Percentiles rank a stretch among this genome's conserved stretches.
Evolutionary conservation across 1,140 invertebrate genomes (phyloP).

Genomic region (Leptonema lineaticorne): DNA sequence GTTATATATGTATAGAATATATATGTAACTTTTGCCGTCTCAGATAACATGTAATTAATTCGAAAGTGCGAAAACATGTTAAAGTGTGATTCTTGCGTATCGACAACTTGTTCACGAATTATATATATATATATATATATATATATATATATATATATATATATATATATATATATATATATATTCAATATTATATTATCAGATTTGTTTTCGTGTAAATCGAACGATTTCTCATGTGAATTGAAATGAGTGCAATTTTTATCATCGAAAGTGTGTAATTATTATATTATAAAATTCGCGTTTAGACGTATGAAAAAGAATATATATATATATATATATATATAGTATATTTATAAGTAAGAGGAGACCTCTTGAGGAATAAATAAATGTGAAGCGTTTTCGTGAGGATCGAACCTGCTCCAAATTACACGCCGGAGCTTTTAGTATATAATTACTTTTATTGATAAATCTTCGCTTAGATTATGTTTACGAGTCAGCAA

Average conservation of each 20-base stretch:
- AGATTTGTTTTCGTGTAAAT: too few species aligned
- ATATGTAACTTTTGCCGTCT: too few species aligned
- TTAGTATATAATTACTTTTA: conserved; percentile 35
- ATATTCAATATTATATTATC: too few species aligned
- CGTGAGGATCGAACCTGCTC: conserved; percentile 35
- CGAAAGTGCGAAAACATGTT: too few species aligned
- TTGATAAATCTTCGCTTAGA: conserved; percentile 29
- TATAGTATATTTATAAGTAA: neutral
- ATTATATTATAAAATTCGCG: conserved; percentile 25
- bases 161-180: too few species aligned
- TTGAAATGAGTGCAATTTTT: conserved; percentile 19
- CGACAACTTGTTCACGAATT: too few species aligned
- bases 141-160: too few species aligned
- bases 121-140: too few species aligned
- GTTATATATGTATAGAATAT: too few species aligned
- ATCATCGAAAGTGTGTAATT: conserved; percentile 14
- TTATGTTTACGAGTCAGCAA: neutral
- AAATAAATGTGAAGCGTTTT: conserved; percentile 25
- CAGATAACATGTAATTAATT: too few species aligned
- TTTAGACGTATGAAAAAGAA: conserved; percentile 25
- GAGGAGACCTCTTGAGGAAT: conserved; percentile 15
- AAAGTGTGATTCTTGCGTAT: too few species aligned
- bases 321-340: too few species aligned
- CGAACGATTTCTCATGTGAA: conserved; percentile 9
- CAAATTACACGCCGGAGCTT: conserved; percentile 32